These are phyloP conservation scores for Plectropomus leopardus DNA, from an alignment of 2,113 vertebrate species.

Conservation along the genomic window DNA sequence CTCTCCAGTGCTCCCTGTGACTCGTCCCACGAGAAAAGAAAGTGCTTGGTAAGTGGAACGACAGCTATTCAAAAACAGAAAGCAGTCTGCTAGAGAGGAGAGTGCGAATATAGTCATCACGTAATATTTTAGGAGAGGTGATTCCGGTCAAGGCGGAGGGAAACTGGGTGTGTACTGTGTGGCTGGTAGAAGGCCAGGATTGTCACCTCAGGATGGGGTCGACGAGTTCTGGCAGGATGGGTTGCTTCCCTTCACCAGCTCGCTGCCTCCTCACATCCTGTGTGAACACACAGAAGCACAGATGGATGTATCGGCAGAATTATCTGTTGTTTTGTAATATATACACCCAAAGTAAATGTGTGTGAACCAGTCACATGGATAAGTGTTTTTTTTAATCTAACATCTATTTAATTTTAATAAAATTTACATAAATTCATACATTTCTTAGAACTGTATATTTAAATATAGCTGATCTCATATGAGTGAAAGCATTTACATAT, in stretches of 20 bases:
- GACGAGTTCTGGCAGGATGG: conserved; percentile 76
- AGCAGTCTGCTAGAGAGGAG: neutral
- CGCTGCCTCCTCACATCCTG: conserved; percentile 77
- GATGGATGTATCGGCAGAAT: neutral
- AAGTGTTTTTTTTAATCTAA: neutral
- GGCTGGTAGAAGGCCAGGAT: conserved; percentile 8
- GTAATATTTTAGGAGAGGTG: conserved; percentile 4
- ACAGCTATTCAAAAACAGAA: conserved; percentile 1
- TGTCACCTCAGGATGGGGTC: conserved; percentile 77
- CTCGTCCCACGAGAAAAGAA: neutral
- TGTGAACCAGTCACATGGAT: neutral
- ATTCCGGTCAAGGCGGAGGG: neutral
- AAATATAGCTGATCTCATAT: neutral
- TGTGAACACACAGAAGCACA: conserved; percentile 43
- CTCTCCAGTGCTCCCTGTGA: neutral
- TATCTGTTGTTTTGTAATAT: neutral
- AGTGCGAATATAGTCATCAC: conserved; percentile 11
- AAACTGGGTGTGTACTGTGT: conserved; percentile 8
- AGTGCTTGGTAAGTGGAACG: neutral
- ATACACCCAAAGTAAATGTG: neutral
- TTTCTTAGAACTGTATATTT: neutral
- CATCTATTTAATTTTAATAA: neutral
- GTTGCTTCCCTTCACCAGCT: conserved; percentile 75
- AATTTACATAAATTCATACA: neutral
- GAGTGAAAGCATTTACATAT: neutral